A percentile compares a stretch with the other conserved stretches of the same genome.
Evolutionary conservation across 1,140 invertebrate genomes (phyloP).

Genomic region (Ooceraea biroi): DNA sequence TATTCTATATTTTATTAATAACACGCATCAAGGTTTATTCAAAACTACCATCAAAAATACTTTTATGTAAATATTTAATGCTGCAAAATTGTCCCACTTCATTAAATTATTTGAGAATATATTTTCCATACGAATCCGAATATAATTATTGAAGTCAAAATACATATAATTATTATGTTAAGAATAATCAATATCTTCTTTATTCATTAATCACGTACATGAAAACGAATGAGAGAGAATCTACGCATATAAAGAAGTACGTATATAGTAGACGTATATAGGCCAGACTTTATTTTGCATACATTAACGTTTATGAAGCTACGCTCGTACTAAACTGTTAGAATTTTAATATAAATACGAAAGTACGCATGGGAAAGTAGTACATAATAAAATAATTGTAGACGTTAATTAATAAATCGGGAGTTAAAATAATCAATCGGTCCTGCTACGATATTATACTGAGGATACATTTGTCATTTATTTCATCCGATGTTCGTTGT

Average conservation of each 20-base stretch:
- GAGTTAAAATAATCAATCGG: neutral
- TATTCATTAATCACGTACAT: conserved; percentile 4
- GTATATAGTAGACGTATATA: no score
- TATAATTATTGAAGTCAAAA: conserved; percentile 16
- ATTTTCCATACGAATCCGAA: conserved; percentile 44
- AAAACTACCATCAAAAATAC: conserved; percentile 20
- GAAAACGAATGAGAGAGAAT: neutral
- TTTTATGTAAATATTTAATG: conserved; percentile 28
- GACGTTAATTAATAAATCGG: neutral
- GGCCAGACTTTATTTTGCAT: no score
- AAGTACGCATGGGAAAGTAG: neutral
- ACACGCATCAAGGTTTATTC: conserved; percentile 34
- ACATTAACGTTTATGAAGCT: no score
- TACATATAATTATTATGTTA: conserved; percentile 25
- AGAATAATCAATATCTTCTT: conserved; percentile 34
- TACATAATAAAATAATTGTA: neutral
- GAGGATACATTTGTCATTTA: neutral
- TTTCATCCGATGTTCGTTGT: neutral
- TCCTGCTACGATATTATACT: neutral
- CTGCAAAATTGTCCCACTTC: neutral
- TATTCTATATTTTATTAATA: conserved; percentile 34
- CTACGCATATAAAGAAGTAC: no score
- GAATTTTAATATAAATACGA: neutral
- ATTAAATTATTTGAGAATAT: conserved; percentile 40
- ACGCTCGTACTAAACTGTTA: no score